Percentiles rank a stretch among this genome's conserved stretches.
These are phyloP conservation scores for Brachypodius melanocephalos DNA, from an alignment of 2,113 vertebrate species.

Conservation along the genomic window DNA sequence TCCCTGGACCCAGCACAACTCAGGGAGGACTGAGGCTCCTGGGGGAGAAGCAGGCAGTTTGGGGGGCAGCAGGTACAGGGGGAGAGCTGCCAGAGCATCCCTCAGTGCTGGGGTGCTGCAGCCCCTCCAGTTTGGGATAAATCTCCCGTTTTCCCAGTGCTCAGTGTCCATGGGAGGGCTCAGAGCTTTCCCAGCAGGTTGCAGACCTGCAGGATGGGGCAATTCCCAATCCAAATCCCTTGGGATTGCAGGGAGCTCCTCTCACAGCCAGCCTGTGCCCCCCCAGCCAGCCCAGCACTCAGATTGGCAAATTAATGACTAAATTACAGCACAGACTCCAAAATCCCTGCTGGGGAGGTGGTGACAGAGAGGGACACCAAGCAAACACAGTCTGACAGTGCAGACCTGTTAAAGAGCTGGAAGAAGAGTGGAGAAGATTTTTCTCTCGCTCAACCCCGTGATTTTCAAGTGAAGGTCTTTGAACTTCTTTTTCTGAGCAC, in stretches of 20 bases:
- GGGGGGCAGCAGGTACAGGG: accelerated
- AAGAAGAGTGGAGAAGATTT: not conserved
- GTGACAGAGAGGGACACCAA: not conserved
- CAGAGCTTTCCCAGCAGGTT: not conserved
- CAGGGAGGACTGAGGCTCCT: accelerated
- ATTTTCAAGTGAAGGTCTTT: conserved; percentile 41
- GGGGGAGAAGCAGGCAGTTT: not conserved
- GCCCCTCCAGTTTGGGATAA: not conserved
- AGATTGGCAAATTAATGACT: not conserved
- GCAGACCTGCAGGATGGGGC: not conserved
- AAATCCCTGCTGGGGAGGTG: not conserved
- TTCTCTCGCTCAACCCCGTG: not conserved
- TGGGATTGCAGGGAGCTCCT: not conserved
- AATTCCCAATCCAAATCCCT: not conserved
- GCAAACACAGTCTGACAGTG: not conserved
- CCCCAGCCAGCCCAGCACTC: not conserved
- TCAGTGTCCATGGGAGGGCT: accelerated
- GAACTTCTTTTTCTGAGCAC: conserved; percentile 58
- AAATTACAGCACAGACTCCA: not conserved
- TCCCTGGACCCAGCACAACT: not conserved
- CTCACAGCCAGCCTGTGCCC: not conserved
- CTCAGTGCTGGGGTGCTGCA: not conserved
- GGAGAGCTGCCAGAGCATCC: not conserved
- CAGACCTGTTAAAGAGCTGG: not conserved
- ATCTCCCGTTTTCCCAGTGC: not conserved